A percentile compares a stretch with the other conserved stretches of the same genome.
These are phyloP conservation scores for Aquatica leii DNA, from an alignment of 2,888 invertebrate species.

Conservation along the genomic window DNA sequence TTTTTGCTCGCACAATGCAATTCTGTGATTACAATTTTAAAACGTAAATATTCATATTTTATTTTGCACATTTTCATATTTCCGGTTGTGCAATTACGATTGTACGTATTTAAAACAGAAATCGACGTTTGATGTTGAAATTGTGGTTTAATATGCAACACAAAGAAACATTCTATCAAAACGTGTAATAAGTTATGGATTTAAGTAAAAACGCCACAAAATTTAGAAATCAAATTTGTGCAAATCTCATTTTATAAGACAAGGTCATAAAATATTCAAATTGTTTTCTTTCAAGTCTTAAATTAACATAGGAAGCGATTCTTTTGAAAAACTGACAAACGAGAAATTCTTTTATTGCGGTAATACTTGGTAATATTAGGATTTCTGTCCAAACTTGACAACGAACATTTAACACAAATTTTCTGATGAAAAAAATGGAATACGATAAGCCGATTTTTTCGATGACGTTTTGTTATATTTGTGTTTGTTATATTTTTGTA, in stretches of 20 bases:
- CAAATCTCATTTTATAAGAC: slow-evolving; percentile 19
- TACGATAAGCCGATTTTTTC: slow-evolving; percentile 12
- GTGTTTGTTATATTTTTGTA: slow-evolving; percentile 17
- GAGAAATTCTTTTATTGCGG: slow-evolving; percentile 11
- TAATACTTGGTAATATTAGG: slow-evolving; percentile 3
- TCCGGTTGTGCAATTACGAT: too few species aligned
- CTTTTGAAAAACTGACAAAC: slow-evolving; percentile 12
- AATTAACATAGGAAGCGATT: slow-evolving; percentile 18
- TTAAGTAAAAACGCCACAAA: slow-evolving; percentile 25
- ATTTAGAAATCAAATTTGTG: slow-evolving; percentile 27
- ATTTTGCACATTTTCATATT: too few species aligned
- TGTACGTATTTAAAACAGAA: too few species aligned
- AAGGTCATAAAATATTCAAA: slow-evolving; percentile 20
- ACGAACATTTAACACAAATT: slow-evolving; percentile 23
- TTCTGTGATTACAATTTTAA: too few species aligned
- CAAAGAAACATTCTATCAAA: neutral
- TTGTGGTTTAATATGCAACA: too few species aligned
- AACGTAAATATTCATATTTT: too few species aligned
- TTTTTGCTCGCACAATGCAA: too few species aligned
- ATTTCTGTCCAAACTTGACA: slow-evolving; percentile 14
- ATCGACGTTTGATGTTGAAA: too few species aligned
- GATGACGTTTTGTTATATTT: slow-evolving; percentile 10
- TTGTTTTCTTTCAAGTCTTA: slow-evolving; percentile 17
- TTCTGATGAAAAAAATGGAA: slow-evolving; percentile 18
- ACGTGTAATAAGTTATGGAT: neutral